Evolutionary conservation across 53 echinoderm and acorn worm species (phyloP), one percentile per base, ranked within the genome.

Genomic region (Arbacia lixula): DNA sequence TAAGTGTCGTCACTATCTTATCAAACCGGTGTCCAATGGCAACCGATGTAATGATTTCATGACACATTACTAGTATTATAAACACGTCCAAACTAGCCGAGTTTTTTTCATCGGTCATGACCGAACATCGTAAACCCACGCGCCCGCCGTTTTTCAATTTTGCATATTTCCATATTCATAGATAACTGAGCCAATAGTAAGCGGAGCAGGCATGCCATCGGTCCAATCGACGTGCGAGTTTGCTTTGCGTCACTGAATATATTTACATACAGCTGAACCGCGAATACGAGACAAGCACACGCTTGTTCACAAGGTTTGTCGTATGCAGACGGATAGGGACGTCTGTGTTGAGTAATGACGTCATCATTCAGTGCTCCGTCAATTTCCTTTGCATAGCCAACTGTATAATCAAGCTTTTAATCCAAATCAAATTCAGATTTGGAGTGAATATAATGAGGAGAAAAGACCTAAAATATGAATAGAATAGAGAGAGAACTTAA

Each of bases 211-310:
- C n/a, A 38, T 0, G 22, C 2, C 2, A 60, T 60, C 17, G 43
- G 39, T 12, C 79, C 79, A 78, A 78, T 78, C 43, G 39, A 14
- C 39, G 12, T 28, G 5, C 61, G 79, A 58, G 27, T 60, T 60
- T 36, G 27, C 79, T 60, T 60, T 78, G 79, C 79, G 79, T 78
- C 79, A 78, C 61, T 26, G 40, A 16, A 78, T 27, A 58, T 25
- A 78, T 78, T 78, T 78, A 46, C 79, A 78, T 78, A 78, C 79
- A 78, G 79, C 79, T 78, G 79, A 78, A 78, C 79, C 79, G 79
- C 79, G 79, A 78, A 60, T 78, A 60, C 79, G 29, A 60, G 61
- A n/a, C 36, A 38, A 58, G 79, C 40, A 4, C 60, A 40, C 0
- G 79, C 38, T 38, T 24, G 30, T 58, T 16, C 6, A 17, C 52